Conservation (phyloP, 2,888 invertebrate genomes). For the Synanthedon formicaeformis region DNA sequence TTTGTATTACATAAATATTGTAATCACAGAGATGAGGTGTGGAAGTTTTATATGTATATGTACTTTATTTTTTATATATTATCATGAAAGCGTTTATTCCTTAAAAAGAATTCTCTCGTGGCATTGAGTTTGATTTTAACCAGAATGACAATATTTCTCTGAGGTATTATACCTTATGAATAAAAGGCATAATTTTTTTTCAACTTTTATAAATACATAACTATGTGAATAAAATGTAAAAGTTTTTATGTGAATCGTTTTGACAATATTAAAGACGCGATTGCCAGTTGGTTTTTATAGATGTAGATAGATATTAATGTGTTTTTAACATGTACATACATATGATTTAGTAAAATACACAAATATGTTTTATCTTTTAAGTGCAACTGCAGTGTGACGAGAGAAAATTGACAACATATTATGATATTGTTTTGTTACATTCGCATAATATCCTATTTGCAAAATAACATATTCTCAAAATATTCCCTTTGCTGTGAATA, state of each 20-base stretch:
- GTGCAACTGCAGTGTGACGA: slow-evolving; percentile 65
- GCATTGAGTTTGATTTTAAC: slow-evolving; percentile 36
- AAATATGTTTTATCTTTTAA: slow-evolving; percentile 55
- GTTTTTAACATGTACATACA: slow-evolving; percentile 50
- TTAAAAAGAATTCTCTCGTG: slow-evolving; percentile 56
- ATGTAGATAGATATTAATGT: slow-evolving; percentile 29
- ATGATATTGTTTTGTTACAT: no score
- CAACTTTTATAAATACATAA: no score
- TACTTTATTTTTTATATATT: slow-evolving; percentile 51
- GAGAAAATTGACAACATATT: slow-evolving; percentile 44
- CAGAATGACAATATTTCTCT: neutral
- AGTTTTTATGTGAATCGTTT: neutral
- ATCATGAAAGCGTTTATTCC: slow-evolving; percentile 39
- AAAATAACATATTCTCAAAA: no score
- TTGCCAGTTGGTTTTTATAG: slow-evolving; percentile 9
- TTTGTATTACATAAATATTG: slow-evolving; percentile 58
- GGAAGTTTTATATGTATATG: slow-evolving; percentile 50
- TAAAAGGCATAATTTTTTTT: no score
- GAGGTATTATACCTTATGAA: no score
- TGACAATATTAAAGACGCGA: neutral
- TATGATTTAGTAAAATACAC: slow-evolving; percentile 41
- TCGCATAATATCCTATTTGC: no score
- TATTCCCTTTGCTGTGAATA: no score
- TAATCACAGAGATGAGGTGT: slow-evolving; percentile 51
- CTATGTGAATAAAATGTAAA: neutral